Base-by-base conservation (phyloP, 2,113 vertebrate species). In the Ammodytes dubius region DNA sequence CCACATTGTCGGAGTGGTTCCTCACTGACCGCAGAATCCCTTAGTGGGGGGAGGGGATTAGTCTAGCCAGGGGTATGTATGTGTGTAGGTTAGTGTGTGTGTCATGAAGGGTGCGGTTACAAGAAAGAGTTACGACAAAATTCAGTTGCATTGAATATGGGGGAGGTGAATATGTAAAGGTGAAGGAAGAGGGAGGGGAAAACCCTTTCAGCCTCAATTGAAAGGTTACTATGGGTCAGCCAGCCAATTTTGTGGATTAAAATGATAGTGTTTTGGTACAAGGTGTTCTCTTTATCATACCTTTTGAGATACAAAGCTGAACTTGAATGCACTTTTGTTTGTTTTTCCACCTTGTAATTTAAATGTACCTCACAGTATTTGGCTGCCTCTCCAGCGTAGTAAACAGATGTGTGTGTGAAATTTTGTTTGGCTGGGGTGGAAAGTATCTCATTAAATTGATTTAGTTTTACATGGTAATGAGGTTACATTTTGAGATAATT, bases 171-270 rank as follows among this genome's bases (percentile, higher is more conserved):
- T 35, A 46, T 74, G 84, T 86, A 80, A 69, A 59, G 77, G 79
- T 81, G 49, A 70, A 58, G 58, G 73, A 9, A 56, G 74, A 27
- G 11, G 58, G 72, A 54, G 10, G 39, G 63, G 53, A 42, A 10
- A 68, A 79, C 54, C 57, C 82, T 90, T 89, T 94, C 71, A 83
- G 79, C 45, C 60, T 61, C 77, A 83, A 92, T 86, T 90, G 85
- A 89, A 85, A 82, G 88, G 84, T 91, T 84, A 79, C 70, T 37
- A 4, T 1, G 77, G 87, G 85, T 93, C 87, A 89, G 42, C 11
- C 43, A 9, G 69, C 54, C 70, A 66, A 35, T 70, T 70, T n/a
- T 56, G 65, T 72, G n/a, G 72, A 69, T 68, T 60, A 35, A 74
- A 85, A 85, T 74, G 19, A 71, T 8, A 81, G 59, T 57, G 59